Conservation (phyloP, 1,140 invertebrate species). For the Bradysia coprophila region DNA sequence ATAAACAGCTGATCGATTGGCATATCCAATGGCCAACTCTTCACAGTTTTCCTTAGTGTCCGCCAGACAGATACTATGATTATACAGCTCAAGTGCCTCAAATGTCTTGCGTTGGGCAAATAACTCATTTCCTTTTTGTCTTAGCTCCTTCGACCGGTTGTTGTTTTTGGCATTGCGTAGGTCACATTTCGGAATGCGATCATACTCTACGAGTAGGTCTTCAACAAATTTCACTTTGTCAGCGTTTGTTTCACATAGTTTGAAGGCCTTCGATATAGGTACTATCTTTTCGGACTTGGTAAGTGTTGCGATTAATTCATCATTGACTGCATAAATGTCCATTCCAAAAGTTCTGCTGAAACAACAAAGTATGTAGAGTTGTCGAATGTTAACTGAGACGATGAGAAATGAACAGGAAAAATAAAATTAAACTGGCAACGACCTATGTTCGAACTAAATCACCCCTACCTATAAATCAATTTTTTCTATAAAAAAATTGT, state of each 20-base stretch:
- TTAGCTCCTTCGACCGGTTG: constrained; percentile 21
- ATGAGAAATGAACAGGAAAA: too few species aligned
- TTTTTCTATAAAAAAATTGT: too few species aligned
- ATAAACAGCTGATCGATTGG: constrained; percentile 51
- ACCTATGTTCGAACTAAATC: too few species aligned
- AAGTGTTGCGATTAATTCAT: background rate
- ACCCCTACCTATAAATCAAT: too few species aligned
- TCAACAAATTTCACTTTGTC: background rate
- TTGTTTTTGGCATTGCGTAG: constrained; percentile 3
- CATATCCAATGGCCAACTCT: constrained; percentile 39
- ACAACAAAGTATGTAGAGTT: too few species aligned
- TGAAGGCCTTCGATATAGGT: background rate
- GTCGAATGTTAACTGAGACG: too few species aligned
- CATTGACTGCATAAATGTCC: background rate
- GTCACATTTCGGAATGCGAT: background rate
- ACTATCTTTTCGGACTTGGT: background rate
- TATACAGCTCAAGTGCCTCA: constrained; percentile 36
- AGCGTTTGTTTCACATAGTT: background rate
- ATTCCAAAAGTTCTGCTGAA: too few species aligned
- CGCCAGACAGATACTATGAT: constrained; percentile 37
- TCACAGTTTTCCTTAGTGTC: constrained; percentile 24
- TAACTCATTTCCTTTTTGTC: constrained; percentile 33
- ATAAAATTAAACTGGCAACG: too few species aligned
- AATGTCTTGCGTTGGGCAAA: constrained; percentile 26
- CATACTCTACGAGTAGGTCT: background rate